These are phyloP conservation scores for Megalurothrips usitatus DNA, from an alignment of 2,888 invertebrate species.

Conservation along the genomic window DNA sequence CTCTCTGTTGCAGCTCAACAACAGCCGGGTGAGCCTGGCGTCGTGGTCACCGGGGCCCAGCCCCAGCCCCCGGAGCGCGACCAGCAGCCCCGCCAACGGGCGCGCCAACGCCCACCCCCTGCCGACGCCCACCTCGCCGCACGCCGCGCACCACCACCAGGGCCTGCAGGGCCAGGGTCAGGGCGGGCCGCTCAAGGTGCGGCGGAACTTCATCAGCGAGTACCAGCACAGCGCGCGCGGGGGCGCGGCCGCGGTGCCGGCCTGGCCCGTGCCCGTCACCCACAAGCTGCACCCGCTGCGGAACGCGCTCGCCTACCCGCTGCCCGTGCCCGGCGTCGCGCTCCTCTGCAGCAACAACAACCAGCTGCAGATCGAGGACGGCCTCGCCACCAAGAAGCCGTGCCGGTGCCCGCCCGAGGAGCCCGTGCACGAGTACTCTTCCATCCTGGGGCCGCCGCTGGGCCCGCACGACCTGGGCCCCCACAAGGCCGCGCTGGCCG, in stretches of 20 bases:
- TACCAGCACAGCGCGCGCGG: conserved; percentile 3
- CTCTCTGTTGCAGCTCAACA: not conserved
- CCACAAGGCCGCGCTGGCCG: conserved; percentile 17
- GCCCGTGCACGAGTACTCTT: conserved; percentile 20
- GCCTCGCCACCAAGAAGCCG: not conserved
- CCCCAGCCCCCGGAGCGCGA: not conserved
- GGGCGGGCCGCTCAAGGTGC: not conserved
- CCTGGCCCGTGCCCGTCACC: not conserved
- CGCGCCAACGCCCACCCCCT: not conserved
- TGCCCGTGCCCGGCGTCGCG: not conserved
- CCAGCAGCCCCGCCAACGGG: not conserved
- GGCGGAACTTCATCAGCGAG: conserved; percentile 21
- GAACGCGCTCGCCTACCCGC: conserved; percentile 13
- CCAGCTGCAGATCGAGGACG: conserved; percentile 13
- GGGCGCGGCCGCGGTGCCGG: not conserved
- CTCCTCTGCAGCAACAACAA: not conserved
- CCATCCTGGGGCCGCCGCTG: not conserved
- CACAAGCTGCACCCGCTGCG: conserved; percentile 23
- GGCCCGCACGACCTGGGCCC: not conserved
- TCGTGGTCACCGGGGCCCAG: conserved; percentile 3
- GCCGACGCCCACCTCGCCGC: not conserved
- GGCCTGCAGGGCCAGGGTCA: not conserved
- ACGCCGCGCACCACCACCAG: not conserved
- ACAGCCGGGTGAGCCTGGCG: conserved; percentile 14
- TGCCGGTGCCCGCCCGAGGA: conserved; percentile 18